These are phyloP conservation scores for Euphydryas editha DNA, from an alignment of 2,888 invertebrate species.

Conservation along the genomic window DNA sequence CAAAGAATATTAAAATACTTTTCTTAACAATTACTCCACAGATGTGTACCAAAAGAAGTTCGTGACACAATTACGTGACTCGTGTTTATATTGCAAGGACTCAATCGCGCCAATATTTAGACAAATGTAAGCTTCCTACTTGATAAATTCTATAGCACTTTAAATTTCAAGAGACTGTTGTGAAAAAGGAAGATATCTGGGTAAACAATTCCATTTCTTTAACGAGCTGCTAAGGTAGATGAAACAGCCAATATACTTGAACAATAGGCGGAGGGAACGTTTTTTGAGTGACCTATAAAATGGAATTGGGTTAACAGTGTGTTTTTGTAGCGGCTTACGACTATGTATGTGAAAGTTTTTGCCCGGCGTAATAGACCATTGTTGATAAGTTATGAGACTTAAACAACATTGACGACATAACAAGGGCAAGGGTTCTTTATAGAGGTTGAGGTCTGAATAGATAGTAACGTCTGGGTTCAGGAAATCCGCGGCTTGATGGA, in stretches of 20 bases:
- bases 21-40: constrained; percentile 23
- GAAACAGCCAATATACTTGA: constrained; percentile 40
- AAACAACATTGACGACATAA: constrained; percentile 53
- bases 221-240: constrained; percentile 43
- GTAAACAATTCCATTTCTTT: constrained; percentile 44
- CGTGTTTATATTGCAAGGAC: constrained; percentile 28
- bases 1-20: constrained; percentile 24
- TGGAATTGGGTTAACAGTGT: constrained; percentile 65
- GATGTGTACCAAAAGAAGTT: constrained; percentile 22
- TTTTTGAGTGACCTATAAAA: constrained; percentile 45
- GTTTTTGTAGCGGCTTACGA: constrained; percentile 55
- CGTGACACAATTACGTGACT: constrained; percentile 33
- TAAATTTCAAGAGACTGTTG: constrained; percentile 37
- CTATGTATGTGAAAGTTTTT: constrained; percentile 50
- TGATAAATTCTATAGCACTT: constrained; percentile 31
- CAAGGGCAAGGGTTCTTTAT: constrained; percentile 43
- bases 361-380: constrained; percentile 62
- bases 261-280: constrained; percentile 41
- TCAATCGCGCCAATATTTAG: constrained; percentile 19
- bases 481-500: constrained; percentile 57
- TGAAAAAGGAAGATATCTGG: constrained; percentile 43
- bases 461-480: constrained; percentile 46
- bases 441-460: constrained; percentile 43
- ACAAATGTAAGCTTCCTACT: constrained; percentile 16
- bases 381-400: constrained; percentile 65